Conservation (phyloP, 2,113 vertebrate species). For the Corydoras maculifer region DNA sequence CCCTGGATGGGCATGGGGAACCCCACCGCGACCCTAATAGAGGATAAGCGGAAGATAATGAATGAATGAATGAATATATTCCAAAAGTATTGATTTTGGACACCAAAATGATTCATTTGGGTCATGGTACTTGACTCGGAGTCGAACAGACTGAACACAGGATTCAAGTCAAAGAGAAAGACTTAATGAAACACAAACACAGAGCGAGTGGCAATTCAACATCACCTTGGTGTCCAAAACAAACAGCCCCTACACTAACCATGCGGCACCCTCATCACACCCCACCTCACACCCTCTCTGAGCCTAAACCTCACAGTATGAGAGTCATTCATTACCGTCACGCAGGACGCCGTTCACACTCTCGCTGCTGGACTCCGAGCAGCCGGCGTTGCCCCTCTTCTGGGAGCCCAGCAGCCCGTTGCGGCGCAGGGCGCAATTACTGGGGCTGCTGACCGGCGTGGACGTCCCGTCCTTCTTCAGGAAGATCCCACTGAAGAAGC, state of each 20-base stretch:
- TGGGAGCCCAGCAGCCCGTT: constrained; percentile 66
- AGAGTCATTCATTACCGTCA: constrained; percentile 65
- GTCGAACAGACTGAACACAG: too few relatives aligned
- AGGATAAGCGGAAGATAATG: too few relatives aligned
- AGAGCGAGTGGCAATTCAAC: background rate
- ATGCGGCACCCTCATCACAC: background rate
- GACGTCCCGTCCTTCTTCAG: constrained; percentile 65
- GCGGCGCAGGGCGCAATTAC: constrained; percentile 52
- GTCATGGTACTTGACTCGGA: too few relatives aligned
- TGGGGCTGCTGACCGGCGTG: constrained; percentile 60
- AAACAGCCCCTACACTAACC: background rate
- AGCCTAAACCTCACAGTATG: background rate
- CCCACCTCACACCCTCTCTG: background rate
- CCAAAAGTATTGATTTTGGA: too few relatives aligned
- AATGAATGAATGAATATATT: too few relatives aligned
- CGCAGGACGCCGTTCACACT: constrained; percentile 73
- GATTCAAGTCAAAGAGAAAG: background rate
- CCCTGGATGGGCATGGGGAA: too few relatives aligned
- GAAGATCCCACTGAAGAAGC: constrained; percentile 90
- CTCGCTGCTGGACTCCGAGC: constrained; percentile 75
- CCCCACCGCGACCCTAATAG: too few relatives aligned
- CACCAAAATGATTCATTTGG: too few relatives aligned
- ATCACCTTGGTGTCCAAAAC: too few relatives aligned
- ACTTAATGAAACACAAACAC: background rate
- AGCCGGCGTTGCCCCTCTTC: constrained; percentile 50